Conservation (phyloP, 2,888 invertebrate genomes). For the Scrobipalpa atriplicella region DNA sequence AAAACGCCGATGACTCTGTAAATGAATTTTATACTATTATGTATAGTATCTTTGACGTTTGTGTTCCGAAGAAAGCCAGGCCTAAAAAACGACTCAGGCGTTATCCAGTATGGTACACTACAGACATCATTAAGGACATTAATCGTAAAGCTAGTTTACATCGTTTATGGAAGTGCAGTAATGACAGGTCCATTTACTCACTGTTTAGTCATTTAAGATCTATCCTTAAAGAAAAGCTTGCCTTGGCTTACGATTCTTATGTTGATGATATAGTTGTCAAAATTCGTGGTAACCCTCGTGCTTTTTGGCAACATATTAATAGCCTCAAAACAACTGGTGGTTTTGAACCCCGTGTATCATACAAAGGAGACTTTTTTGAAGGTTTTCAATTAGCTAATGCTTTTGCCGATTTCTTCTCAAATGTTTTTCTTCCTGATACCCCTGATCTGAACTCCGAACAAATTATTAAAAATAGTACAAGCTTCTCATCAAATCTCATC, state of each 20-base stretch:
- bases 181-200: too few relatives aligned
- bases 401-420: not conserved
- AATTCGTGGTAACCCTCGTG: not conserved
- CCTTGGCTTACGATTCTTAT: not conserved
- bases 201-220: not conserved
- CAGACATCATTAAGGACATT: too few relatives aligned
- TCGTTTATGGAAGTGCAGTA: too few relatives aligned
- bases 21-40: too few relatives aligned
- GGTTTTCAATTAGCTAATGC: not conserved
- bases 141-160: not conserved
- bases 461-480: not conserved
- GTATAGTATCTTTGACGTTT: too few relatives aligned
- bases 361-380: not conserved
- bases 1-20: not conserved
- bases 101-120: not conserved
- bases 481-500: too few relatives aligned
- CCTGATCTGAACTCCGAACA: not conserved
- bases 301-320: not conserved
- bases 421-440: not conserved
- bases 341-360: not conserved
- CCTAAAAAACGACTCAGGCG: too few relatives aligned
- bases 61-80: too few relatives aligned
- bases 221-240: not conserved
- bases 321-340: slow-evolving; percentile 1
- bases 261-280: not conserved